Percentiles rank a stretch among this genome's conserved stretches.
These are phyloP conservation scores for Lithophane socia DNA, from an alignment of 2,888 invertebrate genomes.

Conservation along the genomic window DNA sequence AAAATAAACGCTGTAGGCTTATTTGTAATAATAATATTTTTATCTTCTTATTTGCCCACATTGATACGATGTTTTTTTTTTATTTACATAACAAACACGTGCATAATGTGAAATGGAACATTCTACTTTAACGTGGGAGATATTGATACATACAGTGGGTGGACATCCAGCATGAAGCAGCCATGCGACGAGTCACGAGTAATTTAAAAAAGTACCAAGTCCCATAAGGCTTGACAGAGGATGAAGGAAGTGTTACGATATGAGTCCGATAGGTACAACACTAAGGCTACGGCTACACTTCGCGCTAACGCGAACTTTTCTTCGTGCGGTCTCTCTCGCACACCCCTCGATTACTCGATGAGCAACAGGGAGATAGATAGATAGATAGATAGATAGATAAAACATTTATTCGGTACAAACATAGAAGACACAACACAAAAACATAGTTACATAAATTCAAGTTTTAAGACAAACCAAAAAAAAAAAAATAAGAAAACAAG, in stretches of 20 bases:
- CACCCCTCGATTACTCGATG: too few relatives aligned
- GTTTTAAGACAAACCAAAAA: too few relatives aligned
- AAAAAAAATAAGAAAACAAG: too few relatives aligned
- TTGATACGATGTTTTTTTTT: neutral
- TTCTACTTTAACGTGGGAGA: neutral
- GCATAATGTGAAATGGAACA: neutral
- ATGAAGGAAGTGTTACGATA: neutral
- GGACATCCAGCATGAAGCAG: slow-evolving; percentile 12
- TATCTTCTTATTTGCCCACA: too few relatives aligned
- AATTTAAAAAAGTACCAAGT: neutral
- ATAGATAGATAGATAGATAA: too few relatives aligned
- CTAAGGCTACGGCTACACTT: too few relatives aligned
- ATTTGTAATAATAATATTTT: neutral
- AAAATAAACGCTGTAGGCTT: neutral
- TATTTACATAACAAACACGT: slow-evolving; percentile 21
- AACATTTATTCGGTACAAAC: too few relatives aligned
- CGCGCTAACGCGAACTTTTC: too few relatives aligned
- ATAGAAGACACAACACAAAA: too few relatives aligned
- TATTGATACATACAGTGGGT: slow-evolving; percentile 14
- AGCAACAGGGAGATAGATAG: too few relatives aligned
- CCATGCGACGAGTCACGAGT: slow-evolving; percentile 11
- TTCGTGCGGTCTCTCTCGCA: too few relatives aligned
- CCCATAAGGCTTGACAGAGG: neutral
- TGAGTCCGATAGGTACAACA: neutral
- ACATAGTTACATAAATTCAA: too few relatives aligned